phyloP scores from a whole-genome alignment of 2,888 invertebrate genomes.

The Sinotaia quadrata region DNA sequence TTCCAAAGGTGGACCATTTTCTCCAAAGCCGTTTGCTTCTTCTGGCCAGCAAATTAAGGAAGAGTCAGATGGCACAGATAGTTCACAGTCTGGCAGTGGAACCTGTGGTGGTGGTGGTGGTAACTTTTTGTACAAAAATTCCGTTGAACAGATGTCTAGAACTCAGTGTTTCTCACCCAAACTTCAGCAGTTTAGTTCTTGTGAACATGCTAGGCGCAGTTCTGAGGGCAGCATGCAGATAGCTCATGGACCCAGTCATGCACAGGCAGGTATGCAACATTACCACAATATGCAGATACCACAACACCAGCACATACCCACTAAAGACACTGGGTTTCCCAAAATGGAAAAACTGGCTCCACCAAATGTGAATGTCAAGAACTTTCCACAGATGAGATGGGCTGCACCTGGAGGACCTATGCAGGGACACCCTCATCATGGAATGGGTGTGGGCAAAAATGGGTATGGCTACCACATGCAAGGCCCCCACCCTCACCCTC shows the following conservation, averaged over 20 bases:
- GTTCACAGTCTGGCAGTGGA: constrained; percentile 2
- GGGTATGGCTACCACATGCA: constrained; percentile 25
- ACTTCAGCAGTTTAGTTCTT: constrained; percentile 28
- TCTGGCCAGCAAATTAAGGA: constrained; percentile 15
- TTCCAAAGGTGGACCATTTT: constrained; percentile 7
- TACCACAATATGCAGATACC: constrained; percentile 22
- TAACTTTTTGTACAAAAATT: constrained; percentile 14
- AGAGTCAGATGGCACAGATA: constrained; percentile 4
- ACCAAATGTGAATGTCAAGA: constrained; percentile 64
- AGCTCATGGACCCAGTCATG: constrained; percentile 12
- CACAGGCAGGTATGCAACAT: constrained; percentile 22
- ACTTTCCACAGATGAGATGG: constrained; percentile 32
- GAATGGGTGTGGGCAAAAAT: constrained; percentile 14
- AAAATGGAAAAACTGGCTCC: constrained; percentile 52
- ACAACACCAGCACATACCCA: constrained; percentile 16
- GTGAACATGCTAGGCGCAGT: constrained; percentile 20
- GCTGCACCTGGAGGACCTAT: constrained; percentile 32
- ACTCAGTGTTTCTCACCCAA: constrained; percentile 32
- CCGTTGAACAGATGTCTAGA: constrained; percentile 2
- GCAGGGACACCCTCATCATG: constrained; percentile 8
- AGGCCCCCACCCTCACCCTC: constrained; percentile 16
- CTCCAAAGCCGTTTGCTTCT: constrained; percentile 6
- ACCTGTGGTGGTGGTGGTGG: constrained; percentile 7
- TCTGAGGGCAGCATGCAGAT: constrained; percentile 30
- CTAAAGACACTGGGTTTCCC: constrained; percentile 32